phyloP scores from a whole-genome alignment of 2,888 invertebrate genomes.

The Callosobruchus maculatus region DNA sequence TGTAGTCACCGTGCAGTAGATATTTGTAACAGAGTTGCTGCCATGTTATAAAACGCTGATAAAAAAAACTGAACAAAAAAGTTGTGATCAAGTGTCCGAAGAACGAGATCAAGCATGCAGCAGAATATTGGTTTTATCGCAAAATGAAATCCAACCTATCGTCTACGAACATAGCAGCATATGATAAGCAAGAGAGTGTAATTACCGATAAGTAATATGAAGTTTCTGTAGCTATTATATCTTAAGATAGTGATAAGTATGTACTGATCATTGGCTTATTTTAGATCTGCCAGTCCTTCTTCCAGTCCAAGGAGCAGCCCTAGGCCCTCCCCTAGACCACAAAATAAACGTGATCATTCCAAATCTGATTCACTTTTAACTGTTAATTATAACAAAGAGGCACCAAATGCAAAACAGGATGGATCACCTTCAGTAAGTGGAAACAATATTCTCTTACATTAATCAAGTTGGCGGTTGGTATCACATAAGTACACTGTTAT shows the following conservation, averaged over 20 bases:
- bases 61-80: neutral
- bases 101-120: constrained; percentile 14
- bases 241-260: neutral
- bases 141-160: constrained; percentile 34
- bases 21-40: neutral
- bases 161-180: constrained; percentile 26
- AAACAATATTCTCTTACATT: neutral
- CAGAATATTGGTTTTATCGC: constrained; percentile 12
- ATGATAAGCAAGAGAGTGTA: constrained; percentile 19
- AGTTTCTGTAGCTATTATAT: neutral
- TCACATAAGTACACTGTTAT: neutral
- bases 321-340: constrained; percentile 52
- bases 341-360: constrained; percentile 40
- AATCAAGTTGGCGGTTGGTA: neutral
- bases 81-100: neutral
- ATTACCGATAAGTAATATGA: constrained; percentile 6
- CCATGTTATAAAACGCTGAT: neutral
- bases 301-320: constrained; percentile 53
- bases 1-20: neutral
- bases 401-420: constrained; percentile 26
- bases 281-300: constrained; percentile 43
- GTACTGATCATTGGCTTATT: constrained; percentile 1
- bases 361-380: constrained; percentile 36
- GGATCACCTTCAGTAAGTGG: constrained; percentile 34
- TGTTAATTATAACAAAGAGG: constrained; percentile 32